Base-by-base conservation (phyloP, 2,113 vertebrate species). In the Saccopteryx leptura region DNA sequence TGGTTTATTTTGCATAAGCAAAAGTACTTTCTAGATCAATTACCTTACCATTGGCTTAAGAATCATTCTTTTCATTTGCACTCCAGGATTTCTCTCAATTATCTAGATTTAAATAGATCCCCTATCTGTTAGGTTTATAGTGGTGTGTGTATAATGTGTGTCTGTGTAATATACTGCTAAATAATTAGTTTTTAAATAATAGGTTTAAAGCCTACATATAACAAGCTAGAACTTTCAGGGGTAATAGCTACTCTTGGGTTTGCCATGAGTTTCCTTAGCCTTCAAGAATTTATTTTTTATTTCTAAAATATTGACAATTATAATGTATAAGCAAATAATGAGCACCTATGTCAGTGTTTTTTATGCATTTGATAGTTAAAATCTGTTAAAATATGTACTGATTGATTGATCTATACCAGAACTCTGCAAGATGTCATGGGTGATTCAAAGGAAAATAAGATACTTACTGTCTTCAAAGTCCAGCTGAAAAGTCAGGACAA, bases 141-240 rank as follows among this genome's bases (percentile, higher is more conserved):
- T 88, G 79, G 39, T 19, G 15, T 48, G 9, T 90, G 6, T 88
- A 39, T 65, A 52, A 60, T 84, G 1, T 63, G 1, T 95, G 15
- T 90, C 33, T 71, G 2, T 74, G 31, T 79, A 68, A 66, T 95
- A 31, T 17, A 86, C 18, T 88, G n/a, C 15, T 88, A 71, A 71
- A 60, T 79, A 79, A 65, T 5, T 86, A 92, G 46, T 26, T 85
- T 7, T 23, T 82, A n/a, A 91, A 23, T 92, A 81, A 58, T n/a
- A 92, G 56, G 13, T 56, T 79, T 76, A 60, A 76, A 95, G 9
- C 2, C 23, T 52, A 28, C 11, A 54, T 52, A 60, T 31, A 84
- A 54, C 4, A 82, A 93, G 33, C 23, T 28, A 91, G 78, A 96
- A 92, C 72, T 76, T 71, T 87, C 28, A 3, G 7, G 28, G 9